Percentiles rank a stretch among this genome's conserved stretches.
Conservation (phyloP, 2,113 vertebrate species). For the Saccopteryx leptura region DNA sequence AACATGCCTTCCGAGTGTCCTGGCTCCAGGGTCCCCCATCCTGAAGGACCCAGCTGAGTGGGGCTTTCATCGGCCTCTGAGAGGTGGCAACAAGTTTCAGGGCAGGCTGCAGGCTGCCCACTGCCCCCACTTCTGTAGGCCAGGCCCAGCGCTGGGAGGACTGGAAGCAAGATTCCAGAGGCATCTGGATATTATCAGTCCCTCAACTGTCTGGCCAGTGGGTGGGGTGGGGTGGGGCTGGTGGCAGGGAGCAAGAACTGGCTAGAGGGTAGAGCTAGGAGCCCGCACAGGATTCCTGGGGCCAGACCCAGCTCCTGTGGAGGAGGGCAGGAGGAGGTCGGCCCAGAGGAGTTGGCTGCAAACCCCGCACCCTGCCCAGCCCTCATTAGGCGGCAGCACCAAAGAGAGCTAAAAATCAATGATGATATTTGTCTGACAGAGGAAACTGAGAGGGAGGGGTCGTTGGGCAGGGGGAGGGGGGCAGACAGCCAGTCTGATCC, state of each 20-base stretch:
- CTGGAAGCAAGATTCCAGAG: slow-evolving; percentile 88
- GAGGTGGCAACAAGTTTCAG: slow-evolving; percentile 88
- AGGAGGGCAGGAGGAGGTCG: background rate
- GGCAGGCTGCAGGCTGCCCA: slow-evolving; percentile 78
- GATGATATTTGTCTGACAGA: slow-evolving; percentile 27
- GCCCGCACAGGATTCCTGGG: slow-evolving; percentile 32
- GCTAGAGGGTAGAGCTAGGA: slow-evolving; percentile 15
- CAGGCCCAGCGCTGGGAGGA: slow-evolving; percentile 54
- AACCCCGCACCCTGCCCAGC: background rate
- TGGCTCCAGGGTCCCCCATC: slow-evolving; percentile 88
- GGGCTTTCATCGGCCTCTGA: slow-evolving; percentile 88
- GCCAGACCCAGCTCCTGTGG: background rate
- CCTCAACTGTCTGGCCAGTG: slow-evolving; percentile 80
- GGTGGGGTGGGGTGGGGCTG: slow-evolving; percentile 33
- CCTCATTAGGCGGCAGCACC: background rate
- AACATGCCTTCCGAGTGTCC: slow-evolving; percentile 87
- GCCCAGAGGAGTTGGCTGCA: rapidly evolving
- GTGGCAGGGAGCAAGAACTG: slow-evolving; percentile 41
- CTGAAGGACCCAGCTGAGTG: slow-evolving; percentile 87
- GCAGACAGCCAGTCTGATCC: background rate
- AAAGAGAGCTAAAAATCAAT: slow-evolving; percentile 2
- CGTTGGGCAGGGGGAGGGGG: background rate
- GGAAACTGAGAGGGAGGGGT: background rate
- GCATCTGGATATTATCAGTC: slow-evolving; percentile 90
- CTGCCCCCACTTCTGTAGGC: slow-evolving; percentile 71